Base-by-base conservation (phyloP, 2,113 vertebrate species). In the Brachirus orientalis region DNA sequence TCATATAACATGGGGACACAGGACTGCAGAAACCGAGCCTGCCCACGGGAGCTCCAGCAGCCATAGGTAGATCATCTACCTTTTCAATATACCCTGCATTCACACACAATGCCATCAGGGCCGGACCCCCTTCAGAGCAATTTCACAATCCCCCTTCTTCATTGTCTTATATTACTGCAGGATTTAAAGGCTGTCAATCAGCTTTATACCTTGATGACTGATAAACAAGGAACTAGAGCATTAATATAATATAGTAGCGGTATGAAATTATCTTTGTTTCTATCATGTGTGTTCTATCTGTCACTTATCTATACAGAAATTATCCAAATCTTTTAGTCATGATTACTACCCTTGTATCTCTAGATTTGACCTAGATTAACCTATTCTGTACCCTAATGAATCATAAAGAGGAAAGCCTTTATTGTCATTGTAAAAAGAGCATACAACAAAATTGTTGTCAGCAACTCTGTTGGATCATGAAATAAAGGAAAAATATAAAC, bases 11-110 rank as follows among this genome's bases (percentile, higher is more conserved):
- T 37, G 19, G 35, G 64, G 63, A 85, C 87, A 70, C 83, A 82
- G 74, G 80, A 75, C 61, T 54, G 67, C 61, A 80, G 91, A 90
- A 92, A 91, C 89, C 11, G 72, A 89, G 90, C 86, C 64, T 46
- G 54, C 57, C 88, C 28, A 70, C 65, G 41, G 88, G 90, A 79
- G 69, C 73, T 73, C 63, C 47, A 37, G 22, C 67, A 63, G 80
- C 63, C 72, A 53, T 69, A 62, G 75, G 84, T 72, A 61, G 86
- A 84, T 86, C 72, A 67, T 80, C 65, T 88, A 56, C 75, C 86
- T 16, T 64, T 77, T 87, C 56, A 88, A 64, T 74, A 20, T 63
- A 48, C 71, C 69, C 77, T 80, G 67, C 79, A 43, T 70, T 69
- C 58, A 60, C 74, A 82, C 70, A 84, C 77, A 88, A 85, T 69